Percentiles rank a stretch among this genome's conserved stretches.
Conservation (phyloP, 2,888 invertebrate species). For the Tricholauxania praeusta region DNA sequence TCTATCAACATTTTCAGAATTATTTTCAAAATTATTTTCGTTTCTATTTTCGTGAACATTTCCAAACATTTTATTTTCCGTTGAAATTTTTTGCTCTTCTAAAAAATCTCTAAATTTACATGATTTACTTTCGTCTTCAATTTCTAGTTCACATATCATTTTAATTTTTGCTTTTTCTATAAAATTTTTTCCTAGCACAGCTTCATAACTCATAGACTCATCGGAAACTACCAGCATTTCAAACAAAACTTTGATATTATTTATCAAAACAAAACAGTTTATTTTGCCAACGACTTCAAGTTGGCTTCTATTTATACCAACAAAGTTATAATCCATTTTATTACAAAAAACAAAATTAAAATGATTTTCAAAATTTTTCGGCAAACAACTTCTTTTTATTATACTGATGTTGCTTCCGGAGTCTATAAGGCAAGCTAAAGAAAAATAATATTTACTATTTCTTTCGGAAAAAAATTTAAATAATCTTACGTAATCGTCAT, state of each 20-base stretch:
- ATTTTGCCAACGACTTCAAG: constrained; percentile 7
- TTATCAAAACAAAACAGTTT: constrained; percentile 1
- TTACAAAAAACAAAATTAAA: not conserved
- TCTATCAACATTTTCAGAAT: not conserved
- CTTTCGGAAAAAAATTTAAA: constrained; percentile 1
- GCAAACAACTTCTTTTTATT: not conserved
- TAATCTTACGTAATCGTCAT: not conserved
- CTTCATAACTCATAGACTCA: constrained; percentile 19
- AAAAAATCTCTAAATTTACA: not conserved
- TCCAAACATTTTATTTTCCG: not conserved
- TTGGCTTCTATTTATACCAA: constrained; percentile 5
- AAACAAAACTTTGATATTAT: constrained; percentile 1
- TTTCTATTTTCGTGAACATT: not conserved
- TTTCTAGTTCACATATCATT: constrained; percentile 16
- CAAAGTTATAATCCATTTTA: not conserved
- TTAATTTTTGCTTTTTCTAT: not conserved
- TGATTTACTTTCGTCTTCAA: not conserved
- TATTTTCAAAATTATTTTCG: not conserved
- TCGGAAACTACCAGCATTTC: constrained; percentile 15
- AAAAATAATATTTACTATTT: not conserved
- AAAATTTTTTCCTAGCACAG: constrained; percentile 12
- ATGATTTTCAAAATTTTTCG: constrained; percentile 4
- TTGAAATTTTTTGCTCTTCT: not conserved
- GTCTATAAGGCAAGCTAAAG: no score
- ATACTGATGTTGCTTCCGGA: no score